phyloP scores from a whole-genome alignment of 2,888 invertebrate genomes.

The Yponomeuta evonymella region DNA sequence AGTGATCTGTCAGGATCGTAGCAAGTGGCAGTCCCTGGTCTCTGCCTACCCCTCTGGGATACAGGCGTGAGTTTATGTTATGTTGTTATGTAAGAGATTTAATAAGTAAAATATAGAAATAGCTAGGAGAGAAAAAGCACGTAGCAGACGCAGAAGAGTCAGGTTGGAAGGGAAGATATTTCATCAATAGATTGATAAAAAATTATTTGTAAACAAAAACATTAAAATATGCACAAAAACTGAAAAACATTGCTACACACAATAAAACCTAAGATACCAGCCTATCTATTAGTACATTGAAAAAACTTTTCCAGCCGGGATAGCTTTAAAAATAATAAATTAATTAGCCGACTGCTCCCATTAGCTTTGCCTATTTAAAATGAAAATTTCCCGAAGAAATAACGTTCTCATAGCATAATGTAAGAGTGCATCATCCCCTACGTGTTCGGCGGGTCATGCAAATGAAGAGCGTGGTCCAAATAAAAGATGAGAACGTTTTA shows the following conservation, averaged over 20 bases:
- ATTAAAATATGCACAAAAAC: not conserved
- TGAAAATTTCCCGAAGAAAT: slow-evolving; percentile 39
- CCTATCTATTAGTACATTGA: not conserved
- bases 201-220: not conserved
- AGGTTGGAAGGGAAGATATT: too few species aligned
- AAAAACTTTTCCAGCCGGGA: not conserved
- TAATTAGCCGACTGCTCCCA: slow-evolving; percentile 27
- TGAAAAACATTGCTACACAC: not conserved
- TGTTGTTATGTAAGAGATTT: too few species aligned
- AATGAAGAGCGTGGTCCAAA: slow-evolving; percentile 62
- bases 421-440: slow-evolving; percentile 66
- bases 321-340: slow-evolving; percentile 17
- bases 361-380: slow-evolving; percentile 6
- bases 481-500: slow-evolving; percentile 70
- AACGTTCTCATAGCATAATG: slow-evolving; percentile 60
- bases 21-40: too few species aligned
- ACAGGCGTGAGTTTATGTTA: too few species aligned
- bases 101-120: too few species aligned
- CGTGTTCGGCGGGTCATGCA: slow-evolving; percentile 55
- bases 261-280: not conserved
- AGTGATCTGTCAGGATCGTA: too few species aligned
- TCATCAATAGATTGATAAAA: too few species aligned
- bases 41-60: too few species aligned
- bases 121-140: too few species aligned
- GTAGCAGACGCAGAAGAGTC: too few species aligned